Percentiles rank a stretch among this genome's conserved stretches.
Evolutionary conservation across 1,140 invertebrate species (phyloP).

Genomic region (Lysiphlebus fabarum): DNA sequence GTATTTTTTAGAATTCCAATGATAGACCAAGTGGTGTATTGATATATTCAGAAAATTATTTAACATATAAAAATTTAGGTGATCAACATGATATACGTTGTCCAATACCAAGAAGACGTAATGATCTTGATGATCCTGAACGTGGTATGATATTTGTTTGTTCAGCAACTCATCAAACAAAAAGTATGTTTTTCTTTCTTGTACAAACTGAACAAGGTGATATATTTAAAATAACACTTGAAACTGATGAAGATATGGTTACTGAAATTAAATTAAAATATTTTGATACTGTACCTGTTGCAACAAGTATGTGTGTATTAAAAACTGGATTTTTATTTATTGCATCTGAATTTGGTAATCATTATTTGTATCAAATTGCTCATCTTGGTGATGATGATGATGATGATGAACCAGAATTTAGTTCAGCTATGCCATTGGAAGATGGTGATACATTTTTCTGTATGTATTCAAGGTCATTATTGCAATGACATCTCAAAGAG

Average conservation of each 20-base stretch:
- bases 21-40: slow-evolving; percentile 98
- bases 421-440: slow-evolving; percentile 95
- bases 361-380: slow-evolving; percentile 98
- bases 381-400: slow-evolving; percentile 99
- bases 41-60: slow-evolving; percentile 98
- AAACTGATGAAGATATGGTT: slow-evolving; percentile 95
- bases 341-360: slow-evolving; percentile 99
- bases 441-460: slow-evolving; percentile 99
- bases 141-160: slow-evolving; percentile 99
- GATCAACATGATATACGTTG: slow-evolving; percentile 99
- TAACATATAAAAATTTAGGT: slow-evolving; percentile 99
- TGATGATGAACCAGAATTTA: slow-evolving; percentile 98
- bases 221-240: slow-evolving; percentile 98
- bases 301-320: slow-evolving; percentile 93
- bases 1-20: too few relatives aligned
- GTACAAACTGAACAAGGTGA: slow-evolving; percentile 95
- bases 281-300: slow-evolving; percentile 98
- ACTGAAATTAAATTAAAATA: slow-evolving; percentile 99
- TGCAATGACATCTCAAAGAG: too few relatives aligned
- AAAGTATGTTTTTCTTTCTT: slow-evolving; percentile 97
- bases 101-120: slow-evolving; percentile 93
- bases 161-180: slow-evolving; percentile 98
- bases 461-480: too few relatives aligned
- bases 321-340: slow-evolving; percentile 99
- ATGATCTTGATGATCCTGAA: slow-evolving; percentile 99